These are phyloP conservation scores for Diorhabda elongata DNA, from an alignment of 1,140 invertebrate species.

Conservation along the genomic window DNA sequence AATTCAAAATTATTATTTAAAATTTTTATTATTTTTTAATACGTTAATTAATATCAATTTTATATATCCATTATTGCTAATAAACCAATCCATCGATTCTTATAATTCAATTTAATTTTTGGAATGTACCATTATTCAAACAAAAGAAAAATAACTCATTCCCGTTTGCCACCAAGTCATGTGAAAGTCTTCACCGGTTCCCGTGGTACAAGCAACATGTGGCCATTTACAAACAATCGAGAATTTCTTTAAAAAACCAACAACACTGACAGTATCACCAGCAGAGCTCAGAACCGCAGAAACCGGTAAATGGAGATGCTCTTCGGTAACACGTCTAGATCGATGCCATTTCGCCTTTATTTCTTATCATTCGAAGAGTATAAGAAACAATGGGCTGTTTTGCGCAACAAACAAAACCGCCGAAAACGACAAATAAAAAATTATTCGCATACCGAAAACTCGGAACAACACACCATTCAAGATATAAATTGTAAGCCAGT, in stretches of 20 bases:
- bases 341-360: not conserved
- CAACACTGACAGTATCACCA: conserved; percentile 7
- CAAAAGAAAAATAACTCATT: conserved; percentile 3
- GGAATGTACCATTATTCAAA: not conserved
- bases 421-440: conserved; percentile 13
- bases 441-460: not conserved
- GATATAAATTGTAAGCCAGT: conserved; percentile 9
- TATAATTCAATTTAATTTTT: too few relatives aligned
- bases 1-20: too few relatives aligned
- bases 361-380: conserved; percentile 9
- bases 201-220: not conserved
- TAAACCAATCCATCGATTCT: too few relatives aligned
- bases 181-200: not conserved
- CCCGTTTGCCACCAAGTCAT: not conserved
- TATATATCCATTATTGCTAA: too few relatives aligned
- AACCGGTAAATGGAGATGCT: conserved; percentile 16
- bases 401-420: conserved; percentile 10
- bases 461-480: conserved; percentile 6
- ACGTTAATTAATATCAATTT: too few relatives aligned
- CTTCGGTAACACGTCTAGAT: conserved; percentile 5
- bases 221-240: not conserved
- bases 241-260: not conserved
- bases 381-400: conserved; percentile 15
- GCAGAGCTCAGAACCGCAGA: not conserved
- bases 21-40: too few relatives aligned